These are phyloP conservation scores for Pocillopora verrucosa DNA, from an alignment of 64 coral and sea anemone species.

Conservation along the genomic window DNA sequence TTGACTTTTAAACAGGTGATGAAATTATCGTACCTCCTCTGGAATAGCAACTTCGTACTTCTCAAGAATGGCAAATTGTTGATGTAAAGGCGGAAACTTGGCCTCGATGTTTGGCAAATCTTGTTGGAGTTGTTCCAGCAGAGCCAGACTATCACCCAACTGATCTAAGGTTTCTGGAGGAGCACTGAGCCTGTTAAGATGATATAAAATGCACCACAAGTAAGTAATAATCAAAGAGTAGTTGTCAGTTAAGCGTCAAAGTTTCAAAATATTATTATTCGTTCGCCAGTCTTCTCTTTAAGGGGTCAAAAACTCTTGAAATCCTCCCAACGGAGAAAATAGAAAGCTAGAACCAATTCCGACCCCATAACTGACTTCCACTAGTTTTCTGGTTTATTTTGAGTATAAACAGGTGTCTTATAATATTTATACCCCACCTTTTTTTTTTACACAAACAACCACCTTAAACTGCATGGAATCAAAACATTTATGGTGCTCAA, in stretches of 20 bases:
- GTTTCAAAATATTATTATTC: too few relatives aligned
- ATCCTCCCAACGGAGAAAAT: too few relatives aligned
- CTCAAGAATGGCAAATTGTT: constrained; percentile 97
- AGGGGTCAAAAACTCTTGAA: too few relatives aligned
- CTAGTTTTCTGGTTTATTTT: too few relatives aligned
- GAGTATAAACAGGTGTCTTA: too few relatives aligned
- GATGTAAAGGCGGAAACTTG: constrained; percentile 90
- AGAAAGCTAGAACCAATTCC: too few relatives aligned
- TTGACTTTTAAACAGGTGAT: neutral
- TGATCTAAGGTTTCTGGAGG: constrained; percentile 97
- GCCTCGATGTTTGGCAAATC: constrained; percentile 96
- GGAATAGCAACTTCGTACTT: constrained; percentile 98
- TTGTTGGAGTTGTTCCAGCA: constrained; percentile 90
- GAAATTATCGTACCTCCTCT: constrained; percentile 68
- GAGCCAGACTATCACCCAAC: constrained; percentile 84
- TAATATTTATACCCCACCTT: too few relatives aligned
- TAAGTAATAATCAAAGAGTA: too few relatives aligned
- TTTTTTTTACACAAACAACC: too few relatives aligned
- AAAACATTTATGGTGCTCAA: neutral
- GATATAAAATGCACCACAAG: neutral
- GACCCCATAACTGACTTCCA: too few relatives aligned
- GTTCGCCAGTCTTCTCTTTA: too few relatives aligned
- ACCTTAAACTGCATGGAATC: neutral
- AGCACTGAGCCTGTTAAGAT: constrained; percentile 72
- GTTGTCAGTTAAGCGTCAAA: too few relatives aligned